Conservation (phyloP, 1,140 invertebrate genomes). For the Periplaneta americana region DNA sequence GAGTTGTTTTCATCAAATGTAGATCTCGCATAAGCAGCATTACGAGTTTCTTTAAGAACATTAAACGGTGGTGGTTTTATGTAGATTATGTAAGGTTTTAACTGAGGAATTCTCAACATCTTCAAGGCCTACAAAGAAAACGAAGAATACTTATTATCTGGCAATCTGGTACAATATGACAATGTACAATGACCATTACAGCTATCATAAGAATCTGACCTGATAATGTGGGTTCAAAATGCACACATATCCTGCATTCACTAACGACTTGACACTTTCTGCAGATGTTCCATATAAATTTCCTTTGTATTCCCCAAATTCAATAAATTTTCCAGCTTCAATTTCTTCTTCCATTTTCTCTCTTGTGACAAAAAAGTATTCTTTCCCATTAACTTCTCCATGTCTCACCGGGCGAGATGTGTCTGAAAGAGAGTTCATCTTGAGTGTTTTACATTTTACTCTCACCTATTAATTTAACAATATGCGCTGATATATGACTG, state of each 20-base stretch:
- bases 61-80: slow-evolving; percentile 87
- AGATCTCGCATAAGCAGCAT: slow-evolving; percentile 73
- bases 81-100: slow-evolving; percentile 95
- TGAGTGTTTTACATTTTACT: too few relatives aligned
- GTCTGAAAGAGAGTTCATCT: slow-evolving; percentile 53
- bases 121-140: slow-evolving; percentile 74
- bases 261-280: slow-evolving; percentile 81
- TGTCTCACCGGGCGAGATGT: slow-evolving; percentile 77
- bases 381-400: slow-evolving; percentile 87
- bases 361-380: slow-evolving; percentile 89
- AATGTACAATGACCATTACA: background rate
- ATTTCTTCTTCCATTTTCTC: slow-evolving; percentile 92
- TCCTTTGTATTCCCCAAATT: slow-evolving; percentile 95
- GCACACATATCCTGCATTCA: slow-evolving; percentile 84
- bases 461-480: too few relatives aligned
- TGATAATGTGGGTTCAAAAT: slow-evolving; percentile 92
- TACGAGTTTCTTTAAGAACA: slow-evolving; percentile 75
- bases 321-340: slow-evolving; percentile 83
- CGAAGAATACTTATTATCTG: background rate
- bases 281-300: slow-evolving; percentile 93
- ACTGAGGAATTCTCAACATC: slow-evolving; percentile 79
- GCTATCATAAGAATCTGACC: slow-evolving; percentile 36
- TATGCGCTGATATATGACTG: too few relatives aligned
- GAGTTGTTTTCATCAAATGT: slow-evolving; percentile 87
- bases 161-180: background rate